These are phyloP conservation scores for Telmatherina bonti DNA, from an alignment of 2,797 vertebrate genomes.

Conservation along the genomic window DNA sequence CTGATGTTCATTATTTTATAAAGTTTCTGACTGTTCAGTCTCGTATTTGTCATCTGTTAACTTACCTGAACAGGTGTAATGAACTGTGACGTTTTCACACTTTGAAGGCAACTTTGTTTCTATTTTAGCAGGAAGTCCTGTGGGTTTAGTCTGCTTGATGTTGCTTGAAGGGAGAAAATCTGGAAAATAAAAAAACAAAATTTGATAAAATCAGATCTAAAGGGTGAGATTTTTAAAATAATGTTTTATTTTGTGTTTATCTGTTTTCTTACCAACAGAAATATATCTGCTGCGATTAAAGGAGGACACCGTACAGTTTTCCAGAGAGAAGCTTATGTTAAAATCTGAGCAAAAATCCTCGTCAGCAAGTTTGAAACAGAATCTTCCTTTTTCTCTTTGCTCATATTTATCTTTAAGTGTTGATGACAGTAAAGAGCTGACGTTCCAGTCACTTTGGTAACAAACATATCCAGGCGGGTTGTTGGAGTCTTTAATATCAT, in stretches of 20 bases:
- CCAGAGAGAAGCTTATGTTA: neutral
- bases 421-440: conserved; percentile 3
- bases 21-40: neutral
- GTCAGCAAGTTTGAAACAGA: conserved; percentile 17
- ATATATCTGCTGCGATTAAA: accelerated
- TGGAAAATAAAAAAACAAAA: neutral
- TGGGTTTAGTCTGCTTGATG: neutral
- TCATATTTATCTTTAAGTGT: accelerated
- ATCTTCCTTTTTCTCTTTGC: accelerated
- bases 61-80: conserved; percentile 54
- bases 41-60: neutral
- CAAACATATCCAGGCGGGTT: conserved; percentile 6
- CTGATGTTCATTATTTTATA: accelerated
- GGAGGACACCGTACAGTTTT: accelerated
- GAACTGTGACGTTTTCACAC: neutral
- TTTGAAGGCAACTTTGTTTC: accelerated
- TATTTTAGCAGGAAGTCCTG: conserved; percentile 15
- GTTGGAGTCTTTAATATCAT: accelerated
- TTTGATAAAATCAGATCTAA: no score
- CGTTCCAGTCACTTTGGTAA: conserved; percentile 33
- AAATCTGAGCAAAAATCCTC: conserved; percentile 32
- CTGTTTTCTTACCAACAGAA: conserved; percentile 20
- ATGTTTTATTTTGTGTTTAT: no score
- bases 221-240: neutral
- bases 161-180: no score